These are phyloP conservation scores for Gryon sp. DNA, from an alignment of 1,140 invertebrate genomes.

Conservation along the genomic window DNA sequence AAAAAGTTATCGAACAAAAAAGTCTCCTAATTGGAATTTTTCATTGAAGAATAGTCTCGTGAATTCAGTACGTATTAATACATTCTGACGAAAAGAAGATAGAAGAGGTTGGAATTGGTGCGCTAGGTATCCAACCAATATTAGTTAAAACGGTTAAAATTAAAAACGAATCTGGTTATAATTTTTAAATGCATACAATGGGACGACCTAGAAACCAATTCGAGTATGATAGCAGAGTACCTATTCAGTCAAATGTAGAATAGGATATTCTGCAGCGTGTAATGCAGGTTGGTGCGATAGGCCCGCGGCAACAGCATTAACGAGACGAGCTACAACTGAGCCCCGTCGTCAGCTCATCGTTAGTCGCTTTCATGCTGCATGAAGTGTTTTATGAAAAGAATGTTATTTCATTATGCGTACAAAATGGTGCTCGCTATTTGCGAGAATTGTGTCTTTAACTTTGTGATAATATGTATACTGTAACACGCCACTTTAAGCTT, in stretches of 20 bases:
- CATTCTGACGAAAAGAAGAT: no score
- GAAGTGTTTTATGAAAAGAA: slow-evolving; percentile 64
- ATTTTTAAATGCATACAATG: slow-evolving; percentile 46
- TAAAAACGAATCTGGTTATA: slow-evolving; percentile 46
- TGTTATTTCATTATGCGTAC: slow-evolving; percentile 62
- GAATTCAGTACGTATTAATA: slow-evolving; percentile 7
- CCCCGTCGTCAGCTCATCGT: slow-evolving; percentile 63
- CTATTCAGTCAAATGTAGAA: slow-evolving; percentile 60
- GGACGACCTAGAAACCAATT: slow-evolving; percentile 59
- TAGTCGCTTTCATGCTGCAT: slow-evolving; percentile 61
- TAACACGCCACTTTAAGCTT: slow-evolving; percentile 22
- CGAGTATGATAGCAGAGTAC: slow-evolving; percentile 58
- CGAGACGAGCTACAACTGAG: slow-evolving; percentile 60
- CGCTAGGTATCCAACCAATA: slow-evolving; percentile 23
- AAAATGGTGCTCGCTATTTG: slow-evolving; percentile 59
- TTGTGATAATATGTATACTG: slow-evolving; percentile 45
- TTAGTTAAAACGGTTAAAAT: slow-evolving; percentile 42
- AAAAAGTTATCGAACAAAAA: no score
- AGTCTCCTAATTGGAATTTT: no score
- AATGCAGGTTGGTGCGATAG: slow-evolving; percentile 62
- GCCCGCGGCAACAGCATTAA: slow-evolving; percentile 64
- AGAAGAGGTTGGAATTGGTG: no score
- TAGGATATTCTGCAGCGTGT: slow-evolving; percentile 61
- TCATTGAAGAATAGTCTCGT: no score
- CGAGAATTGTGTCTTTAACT: slow-evolving; percentile 56